Conservation (phyloP, 2,797 vertebrate species). For the Protosalanx chinensis region DNA sequence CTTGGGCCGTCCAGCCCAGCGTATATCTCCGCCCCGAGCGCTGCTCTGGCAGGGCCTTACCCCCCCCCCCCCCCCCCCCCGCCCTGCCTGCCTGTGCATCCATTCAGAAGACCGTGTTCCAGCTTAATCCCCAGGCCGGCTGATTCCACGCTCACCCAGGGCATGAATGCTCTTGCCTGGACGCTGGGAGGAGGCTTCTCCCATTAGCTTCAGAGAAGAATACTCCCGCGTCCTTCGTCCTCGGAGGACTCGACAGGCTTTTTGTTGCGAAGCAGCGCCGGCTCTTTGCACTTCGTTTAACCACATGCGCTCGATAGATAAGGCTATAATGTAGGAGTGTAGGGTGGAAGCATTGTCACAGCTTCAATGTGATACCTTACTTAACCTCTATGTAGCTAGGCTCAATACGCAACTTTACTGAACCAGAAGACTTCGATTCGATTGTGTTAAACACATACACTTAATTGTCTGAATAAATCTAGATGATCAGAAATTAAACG, state of each 20-base stretch:
- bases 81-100: constrained; percentile 42
- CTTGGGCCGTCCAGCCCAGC: constrained; percentile 30
- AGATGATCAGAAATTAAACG: too few relatives aligned
- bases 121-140: constrained; percentile 19
- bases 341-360: not conserved
- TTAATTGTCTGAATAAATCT: too few relatives aligned
- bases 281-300: constrained; percentile 4
- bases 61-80: constrained; percentile 45
- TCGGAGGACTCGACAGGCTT: constrained; percentile 11
- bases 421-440: too few relatives aligned
- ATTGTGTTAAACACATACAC: too few relatives aligned
- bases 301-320: not conserved
- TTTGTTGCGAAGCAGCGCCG: constrained; percentile 15
- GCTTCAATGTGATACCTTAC: not conserved
- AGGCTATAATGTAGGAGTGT: not conserved
- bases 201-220: too few relatives aligned
- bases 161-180: constrained; percentile 21
- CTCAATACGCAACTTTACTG: too few relatives aligned
- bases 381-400: not conserved
- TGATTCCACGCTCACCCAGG: constrained; percentile 18
- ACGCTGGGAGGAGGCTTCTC: constrained; percentile 16
- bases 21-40: constrained; percentile 32
- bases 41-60: constrained; percentile 41
- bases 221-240: too few relatives aligned
- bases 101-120: constrained; percentile 51